These are phyloP conservation scores for Sinohyriopsis cumingii DNA, from an alignment of 2,888 invertebrate genomes.

Conservation along the genomic window DNA sequence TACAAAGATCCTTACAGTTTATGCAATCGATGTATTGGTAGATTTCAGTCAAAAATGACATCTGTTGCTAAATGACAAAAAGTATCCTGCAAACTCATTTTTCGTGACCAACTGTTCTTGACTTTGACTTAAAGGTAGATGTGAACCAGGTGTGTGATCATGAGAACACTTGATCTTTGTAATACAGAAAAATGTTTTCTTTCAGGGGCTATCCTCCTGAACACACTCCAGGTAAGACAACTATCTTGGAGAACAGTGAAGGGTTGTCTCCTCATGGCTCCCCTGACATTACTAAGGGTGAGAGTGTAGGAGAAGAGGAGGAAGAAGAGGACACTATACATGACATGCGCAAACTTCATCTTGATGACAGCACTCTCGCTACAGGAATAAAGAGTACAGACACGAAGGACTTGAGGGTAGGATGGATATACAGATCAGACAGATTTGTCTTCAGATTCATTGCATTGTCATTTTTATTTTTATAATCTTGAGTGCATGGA, in stretches of 20 bases:
- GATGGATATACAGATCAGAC: background rate
- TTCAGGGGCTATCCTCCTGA: conserved; percentile 63
- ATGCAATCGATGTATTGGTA: too few relatives aligned
- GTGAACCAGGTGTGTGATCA: too few relatives aligned
- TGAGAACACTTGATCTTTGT: too few relatives aligned
- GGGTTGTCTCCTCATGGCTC: conserved; percentile 29
- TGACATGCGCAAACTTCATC: conserved; percentile 35
- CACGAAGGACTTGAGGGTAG: conserved; percentile 40
- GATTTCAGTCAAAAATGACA: too few relatives aligned
- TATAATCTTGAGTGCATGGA: too few relatives aligned
- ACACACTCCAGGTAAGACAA: conserved; percentile 49
- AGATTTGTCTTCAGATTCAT: too few relatives aligned
- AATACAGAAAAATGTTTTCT: background rate
- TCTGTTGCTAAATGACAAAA: too few relatives aligned
- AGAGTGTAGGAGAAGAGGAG: conserved; percentile 32
- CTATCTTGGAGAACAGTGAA: conserved; percentile 50
- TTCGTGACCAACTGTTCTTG: too few relatives aligned
- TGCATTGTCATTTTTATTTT: too few relatives aligned
- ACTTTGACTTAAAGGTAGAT: too few relatives aligned
- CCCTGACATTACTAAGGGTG: conserved; percentile 34
- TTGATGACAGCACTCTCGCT: conserved; percentile 48
- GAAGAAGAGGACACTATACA: conserved; percentile 38
- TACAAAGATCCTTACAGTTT: too few relatives aligned
- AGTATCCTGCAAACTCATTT: too few relatives aligned
- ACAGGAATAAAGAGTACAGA: conserved; percentile 39